phyloP scores from a whole-genome alignment of 2,888 invertebrate genomes.

The Agrypnus murinus region DNA sequence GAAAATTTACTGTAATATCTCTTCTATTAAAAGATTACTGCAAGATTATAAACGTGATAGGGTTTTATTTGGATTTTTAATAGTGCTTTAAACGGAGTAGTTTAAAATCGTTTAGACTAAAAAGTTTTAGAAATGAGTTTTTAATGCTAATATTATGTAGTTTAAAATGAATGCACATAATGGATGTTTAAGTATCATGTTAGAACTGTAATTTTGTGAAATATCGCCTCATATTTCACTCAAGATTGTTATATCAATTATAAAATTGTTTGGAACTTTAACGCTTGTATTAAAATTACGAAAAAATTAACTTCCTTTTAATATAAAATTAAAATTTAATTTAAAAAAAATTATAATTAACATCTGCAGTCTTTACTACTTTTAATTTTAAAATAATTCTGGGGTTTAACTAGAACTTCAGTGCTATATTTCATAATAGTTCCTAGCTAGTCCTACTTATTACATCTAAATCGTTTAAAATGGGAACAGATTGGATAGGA shows the following conservation, averaged over 20 bases:
- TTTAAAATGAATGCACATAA: conserved; percentile 49
- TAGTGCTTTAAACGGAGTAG: conserved; percentile 52
- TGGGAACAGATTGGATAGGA: too few relatives aligned
- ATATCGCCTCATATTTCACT: conserved; percentile 40
- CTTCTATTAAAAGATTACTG: conserved; percentile 19
- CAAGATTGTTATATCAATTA: conserved; percentile 42
- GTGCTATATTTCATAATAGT: too few relatives aligned
- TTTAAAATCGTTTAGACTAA: conserved; percentile 57
- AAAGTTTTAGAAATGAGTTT: conserved; percentile 46
- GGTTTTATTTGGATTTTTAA: conserved; percentile 39
- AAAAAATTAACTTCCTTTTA: too few relatives aligned
- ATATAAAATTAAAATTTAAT: too few relatives aligned
- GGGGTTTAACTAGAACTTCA: too few relatives aligned
- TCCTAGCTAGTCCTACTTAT: too few relatives aligned
- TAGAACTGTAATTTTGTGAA: conserved; percentile 56
- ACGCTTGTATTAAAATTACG: conserved; percentile 13
- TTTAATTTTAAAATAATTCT: too few relatives aligned
- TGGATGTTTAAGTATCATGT: conserved; percentile 58
- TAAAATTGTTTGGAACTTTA: conserved; percentile 33
- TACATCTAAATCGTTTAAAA: too few relatives aligned
- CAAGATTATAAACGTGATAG: conserved; percentile 30
- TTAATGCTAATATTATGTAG: conserved; percentile 51
- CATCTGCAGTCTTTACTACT: too few relatives aligned
- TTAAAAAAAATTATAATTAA: too few relatives aligned
- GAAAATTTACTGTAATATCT: neutral